Evolutionary conservation across 2,113 vertebrate genomes (phyloP).

Genomic region (Megaceryle maxima): DNA sequence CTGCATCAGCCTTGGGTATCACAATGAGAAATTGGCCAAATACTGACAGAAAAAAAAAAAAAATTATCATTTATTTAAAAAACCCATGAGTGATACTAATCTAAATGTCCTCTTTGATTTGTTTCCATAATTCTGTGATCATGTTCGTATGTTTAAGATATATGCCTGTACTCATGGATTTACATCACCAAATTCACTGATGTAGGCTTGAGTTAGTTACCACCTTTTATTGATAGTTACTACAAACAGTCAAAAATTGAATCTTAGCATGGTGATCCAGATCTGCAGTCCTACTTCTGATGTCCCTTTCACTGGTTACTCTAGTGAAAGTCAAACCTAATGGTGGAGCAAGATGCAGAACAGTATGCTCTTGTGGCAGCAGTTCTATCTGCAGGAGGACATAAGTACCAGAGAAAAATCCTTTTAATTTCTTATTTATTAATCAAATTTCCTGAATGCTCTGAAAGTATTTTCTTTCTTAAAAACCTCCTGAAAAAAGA

Average conservation of each 20-base stretch:
- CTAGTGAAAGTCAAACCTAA: neutral
- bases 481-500: neutral
- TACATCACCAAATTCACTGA: neutral
- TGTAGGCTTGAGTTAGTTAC: neutral
- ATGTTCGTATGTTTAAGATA: neutral
- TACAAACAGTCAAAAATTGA: neutral
- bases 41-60: neutral
- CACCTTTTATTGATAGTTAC: neutral
- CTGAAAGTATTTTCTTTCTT: neutral
- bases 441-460: neutral
- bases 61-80: neutral
- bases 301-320: neutral
- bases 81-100: neutral
- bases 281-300: neutral
- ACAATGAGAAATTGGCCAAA: neutral
- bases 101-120: neutral
- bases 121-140: neutral
- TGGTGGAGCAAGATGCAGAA: neutral
- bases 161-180: neutral
- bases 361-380: accelerated
- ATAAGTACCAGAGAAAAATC: neutral
- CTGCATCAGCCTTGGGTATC: neutral
- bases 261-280: neutral
- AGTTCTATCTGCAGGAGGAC: neutral
- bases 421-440: neutral